A percentile compares a stretch with the other conserved stretches of the same genome.
These are phyloP conservation scores for Acheta domesticus DNA, from an alignment of 2,888 invertebrate genomes.

Conservation along the genomic window DNA sequence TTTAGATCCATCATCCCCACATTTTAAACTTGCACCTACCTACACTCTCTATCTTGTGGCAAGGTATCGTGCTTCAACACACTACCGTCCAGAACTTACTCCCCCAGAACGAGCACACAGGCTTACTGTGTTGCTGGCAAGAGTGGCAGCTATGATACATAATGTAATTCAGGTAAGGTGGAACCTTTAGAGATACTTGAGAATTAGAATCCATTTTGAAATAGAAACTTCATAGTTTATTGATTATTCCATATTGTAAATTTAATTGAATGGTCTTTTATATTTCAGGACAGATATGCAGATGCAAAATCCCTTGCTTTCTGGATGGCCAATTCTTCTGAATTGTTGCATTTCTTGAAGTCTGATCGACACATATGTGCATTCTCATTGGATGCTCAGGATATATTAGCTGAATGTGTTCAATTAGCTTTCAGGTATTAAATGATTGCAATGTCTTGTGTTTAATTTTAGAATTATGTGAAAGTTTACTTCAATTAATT, in stretches of 20 bases:
- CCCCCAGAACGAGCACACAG: slow-evolving; percentile 90
- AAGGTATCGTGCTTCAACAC: slow-evolving; percentile 89
- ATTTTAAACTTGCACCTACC: slow-evolving; percentile 94
- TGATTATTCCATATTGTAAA: neutral
- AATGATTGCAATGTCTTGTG: slow-evolving; percentile 32
- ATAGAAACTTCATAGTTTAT: too few species aligned
- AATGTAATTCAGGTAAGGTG: slow-evolving; percentile 69
- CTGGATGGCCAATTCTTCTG: slow-evolving; percentile 98
- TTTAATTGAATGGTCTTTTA: neutral
- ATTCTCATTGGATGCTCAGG: slow-evolving; percentile 89
- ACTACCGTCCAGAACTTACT: slow-evolving; percentile 87
- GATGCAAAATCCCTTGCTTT: slow-evolving; percentile 85
- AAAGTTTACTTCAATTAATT: too few species aligned
- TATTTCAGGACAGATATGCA: slow-evolving; percentile 69
- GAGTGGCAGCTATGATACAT: slow-evolving; percentile 84
- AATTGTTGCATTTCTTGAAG: slow-evolving; percentile 92
- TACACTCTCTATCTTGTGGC: slow-evolving; percentile 95
- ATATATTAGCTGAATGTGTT: slow-evolving; percentile 88
- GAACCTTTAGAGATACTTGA: slow-evolving; percentile 28
- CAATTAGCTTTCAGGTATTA: slow-evolving; percentile 79
- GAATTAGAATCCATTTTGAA: too few species aligned
- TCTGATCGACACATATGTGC: slow-evolving; percentile 91
- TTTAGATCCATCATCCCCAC: slow-evolving; percentile 81
- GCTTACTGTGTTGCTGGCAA: slow-evolving; percentile 83
- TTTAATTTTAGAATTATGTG: too few species aligned